These are phyloP conservation scores for Drosophila kurseongensis DNA, from an alignment of 1,140 invertebrate genomes.

Conservation along the genomic window DNA sequence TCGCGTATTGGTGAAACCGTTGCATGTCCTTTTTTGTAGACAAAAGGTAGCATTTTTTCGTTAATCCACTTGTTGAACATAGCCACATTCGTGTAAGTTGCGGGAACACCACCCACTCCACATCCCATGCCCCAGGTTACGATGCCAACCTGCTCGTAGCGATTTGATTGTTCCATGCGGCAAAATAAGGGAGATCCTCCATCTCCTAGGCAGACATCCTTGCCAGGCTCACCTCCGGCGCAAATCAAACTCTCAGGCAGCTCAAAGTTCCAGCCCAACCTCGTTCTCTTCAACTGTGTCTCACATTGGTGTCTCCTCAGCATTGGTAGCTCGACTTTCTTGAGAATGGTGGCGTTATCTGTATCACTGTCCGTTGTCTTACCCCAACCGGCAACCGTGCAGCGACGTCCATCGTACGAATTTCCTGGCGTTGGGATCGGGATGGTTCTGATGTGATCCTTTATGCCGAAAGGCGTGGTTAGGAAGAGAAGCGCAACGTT, in stretches of 20 bases:
- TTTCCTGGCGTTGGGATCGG: background rate
- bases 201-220: background rate
- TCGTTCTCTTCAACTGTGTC: background rate
- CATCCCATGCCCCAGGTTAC: background rate
- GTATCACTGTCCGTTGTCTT: background rate
- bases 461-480: background rate
- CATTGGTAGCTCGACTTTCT: background rate
- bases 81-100: background rate
- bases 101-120: background rate
- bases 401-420: background rate
- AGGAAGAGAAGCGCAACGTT: background rate
- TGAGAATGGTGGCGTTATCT: background rate
- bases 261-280: background rate
- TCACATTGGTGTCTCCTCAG: background rate
- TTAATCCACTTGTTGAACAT: background rate
- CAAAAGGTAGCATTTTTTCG: background rate
- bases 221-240: background rate
- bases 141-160: background rate
- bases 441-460: background rate
- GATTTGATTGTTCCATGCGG: background rate
- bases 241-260: background rate
- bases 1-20: background rate
- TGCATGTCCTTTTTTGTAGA: background rate
- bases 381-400: background rate
- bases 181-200: background rate